phyloP scores from a whole-genome alignment of 2,888 invertebrate species.

The Limnephilus marmoratus region DNA sequence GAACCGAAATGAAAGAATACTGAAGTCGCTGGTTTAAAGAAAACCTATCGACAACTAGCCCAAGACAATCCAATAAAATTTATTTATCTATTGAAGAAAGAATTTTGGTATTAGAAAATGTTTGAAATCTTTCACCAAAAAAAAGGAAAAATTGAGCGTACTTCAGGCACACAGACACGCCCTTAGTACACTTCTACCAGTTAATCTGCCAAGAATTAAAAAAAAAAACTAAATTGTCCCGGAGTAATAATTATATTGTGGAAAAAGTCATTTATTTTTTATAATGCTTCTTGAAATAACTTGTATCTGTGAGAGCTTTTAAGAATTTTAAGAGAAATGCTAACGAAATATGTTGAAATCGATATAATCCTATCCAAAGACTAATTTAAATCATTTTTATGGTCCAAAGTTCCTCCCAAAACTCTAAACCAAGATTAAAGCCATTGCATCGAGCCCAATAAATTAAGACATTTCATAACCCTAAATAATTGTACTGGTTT shows the following conservation, averaged over 20 bases:
- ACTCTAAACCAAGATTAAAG: not conserved
- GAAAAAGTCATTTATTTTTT: not conserved
- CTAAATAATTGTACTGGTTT: not conserved
- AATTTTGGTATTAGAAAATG: too few species aligned
- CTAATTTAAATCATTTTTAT: not conserved
- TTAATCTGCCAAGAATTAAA: too few species aligned
- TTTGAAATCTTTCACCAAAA: too few species aligned
- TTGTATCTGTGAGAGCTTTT: not conserved
- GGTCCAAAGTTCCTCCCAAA: slow-evolving; percentile 2
- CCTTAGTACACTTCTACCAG: too few species aligned
- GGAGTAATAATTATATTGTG: not conserved
- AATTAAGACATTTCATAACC: slow-evolving; percentile 2
- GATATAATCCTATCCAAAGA: not conserved
- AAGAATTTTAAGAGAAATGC: not conserved
- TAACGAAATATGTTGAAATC: not conserved
- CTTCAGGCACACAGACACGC: too few species aligned
- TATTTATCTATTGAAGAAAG: too few species aligned
- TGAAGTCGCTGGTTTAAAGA: too few species aligned
- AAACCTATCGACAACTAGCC: too few species aligned
- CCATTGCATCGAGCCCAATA: not conserved
- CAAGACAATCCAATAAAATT: too few species aligned
- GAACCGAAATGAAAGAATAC: too few species aligned
- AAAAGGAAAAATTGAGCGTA: too few species aligned
- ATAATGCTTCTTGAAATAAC: not conserved
- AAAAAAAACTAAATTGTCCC: not conserved